phyloP scores from a whole-genome alignment of 2,888 invertebrate genomes.

The Priocnemis perturbator region DNA sequence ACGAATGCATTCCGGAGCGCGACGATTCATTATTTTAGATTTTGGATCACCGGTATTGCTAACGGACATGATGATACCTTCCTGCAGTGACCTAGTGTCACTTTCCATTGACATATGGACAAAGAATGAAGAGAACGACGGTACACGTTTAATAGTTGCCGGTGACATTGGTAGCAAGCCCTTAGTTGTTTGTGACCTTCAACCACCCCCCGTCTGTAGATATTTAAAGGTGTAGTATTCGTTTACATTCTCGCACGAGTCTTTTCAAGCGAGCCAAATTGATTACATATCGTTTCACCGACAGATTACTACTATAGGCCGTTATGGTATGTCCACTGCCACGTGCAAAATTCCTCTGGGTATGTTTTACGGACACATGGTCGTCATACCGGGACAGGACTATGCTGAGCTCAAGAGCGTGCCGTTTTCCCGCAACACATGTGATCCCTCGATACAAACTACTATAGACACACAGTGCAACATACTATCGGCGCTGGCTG shows the following conservation, averaged over 20 bases:
- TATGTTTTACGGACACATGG: constrained; percentile 94
- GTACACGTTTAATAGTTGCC: constrained; percentile 88
- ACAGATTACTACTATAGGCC: constrained; percentile 92
- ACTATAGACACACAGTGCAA: constrained; percentile 79
- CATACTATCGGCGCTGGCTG: constrained; percentile 83
- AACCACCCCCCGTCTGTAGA: constrained; percentile 92
- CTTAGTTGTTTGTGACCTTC: constrained; percentile 90
- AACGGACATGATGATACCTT: constrained; percentile 90
- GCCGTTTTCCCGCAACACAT: constrained; percentile 62
- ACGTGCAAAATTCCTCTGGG: constrained; percentile 94
- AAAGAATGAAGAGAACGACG: constrained; percentile 89
- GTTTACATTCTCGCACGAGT: neutral
- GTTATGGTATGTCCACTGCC: constrained; percentile 93
- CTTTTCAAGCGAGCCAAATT: neutral
- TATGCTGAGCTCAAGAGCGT: constrained; percentile 71
- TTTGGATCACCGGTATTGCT: constrained; percentile 91
- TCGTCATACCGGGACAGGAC: constrained; percentile 80
- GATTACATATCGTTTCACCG: neutral
- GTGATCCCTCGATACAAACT: constrained; percentile 61
- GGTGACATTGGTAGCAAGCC: constrained; percentile 92
- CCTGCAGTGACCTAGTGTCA: constrained; percentile 88
- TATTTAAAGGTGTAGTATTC: constrained; percentile 85
- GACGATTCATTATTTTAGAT: constrained; percentile 94
- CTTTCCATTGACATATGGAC: constrained; percentile 94
- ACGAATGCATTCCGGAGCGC: constrained; percentile 94